Percentiles rank a stretch among this genome's conserved stretches.
phyloP scores from a whole-genome alignment of 2,113 vertebrate species.

The Heterochromis multidens region DNA sequence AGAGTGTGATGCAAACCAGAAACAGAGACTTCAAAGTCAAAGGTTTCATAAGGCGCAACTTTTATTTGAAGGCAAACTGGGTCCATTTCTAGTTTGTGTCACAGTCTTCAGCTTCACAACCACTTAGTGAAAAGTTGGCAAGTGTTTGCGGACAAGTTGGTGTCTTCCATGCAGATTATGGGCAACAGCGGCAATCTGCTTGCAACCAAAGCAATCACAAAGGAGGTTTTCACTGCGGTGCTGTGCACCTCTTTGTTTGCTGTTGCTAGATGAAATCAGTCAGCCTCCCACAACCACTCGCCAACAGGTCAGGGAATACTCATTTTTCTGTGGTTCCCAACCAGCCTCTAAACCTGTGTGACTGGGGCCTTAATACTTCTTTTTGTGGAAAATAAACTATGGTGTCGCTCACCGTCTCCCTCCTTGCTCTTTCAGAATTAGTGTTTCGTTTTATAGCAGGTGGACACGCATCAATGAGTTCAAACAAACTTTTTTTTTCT shows the following conservation, averaged over 20 bases:
- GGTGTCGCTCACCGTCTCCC: neutral
- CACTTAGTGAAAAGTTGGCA: too few relatives aligned
- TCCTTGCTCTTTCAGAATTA: neutral
- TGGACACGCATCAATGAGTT: neutral
- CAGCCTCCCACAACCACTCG: neutral
- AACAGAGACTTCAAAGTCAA: neutral
- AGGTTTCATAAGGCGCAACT: neutral
- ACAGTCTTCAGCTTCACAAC: too few relatives aligned
- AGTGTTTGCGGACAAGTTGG: neutral
- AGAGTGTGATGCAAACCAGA: too few relatives aligned
- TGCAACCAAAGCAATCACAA: neutral
- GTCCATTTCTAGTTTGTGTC: neutral
- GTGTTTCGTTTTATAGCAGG: neutral
- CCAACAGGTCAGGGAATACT: too few relatives aligned
- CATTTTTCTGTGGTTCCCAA: neutral
- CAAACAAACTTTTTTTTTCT: neutral
- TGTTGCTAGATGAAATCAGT: too few relatives aligned
- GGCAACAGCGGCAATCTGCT: neutral
- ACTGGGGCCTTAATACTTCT: neutral
- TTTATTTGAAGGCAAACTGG: neutral
- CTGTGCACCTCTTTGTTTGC: neutral
- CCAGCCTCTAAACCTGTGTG: neutral
- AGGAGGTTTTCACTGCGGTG: neutral
- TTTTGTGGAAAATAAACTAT: neutral
- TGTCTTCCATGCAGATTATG: neutral